Base-by-base conservation (phyloP, 2,113 vertebrate genomes). In the Coreoperca whiteheadi region DNA sequence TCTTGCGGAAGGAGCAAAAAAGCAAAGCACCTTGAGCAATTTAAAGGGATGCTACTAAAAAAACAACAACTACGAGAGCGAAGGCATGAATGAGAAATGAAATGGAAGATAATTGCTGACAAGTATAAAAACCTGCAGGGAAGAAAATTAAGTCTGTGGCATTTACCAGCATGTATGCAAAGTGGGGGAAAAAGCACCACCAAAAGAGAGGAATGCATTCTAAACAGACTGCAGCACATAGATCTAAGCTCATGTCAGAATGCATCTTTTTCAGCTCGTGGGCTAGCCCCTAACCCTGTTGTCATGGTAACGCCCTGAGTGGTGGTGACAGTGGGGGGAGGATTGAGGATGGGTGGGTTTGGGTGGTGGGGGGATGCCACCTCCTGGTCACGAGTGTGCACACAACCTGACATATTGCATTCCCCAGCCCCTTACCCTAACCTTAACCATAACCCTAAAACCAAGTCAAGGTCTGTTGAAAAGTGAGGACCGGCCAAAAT, bases 281-380 rank as follows among this genome's bases (percentile, higher is more conserved):
- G 86, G 81, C 83, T 77, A 79, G 89, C 90, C 88, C 88, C 78
- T 90, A 86, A 92, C 87, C 92, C 79, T 25, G 86, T 92, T 74
- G 84, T 90, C 83, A 87, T 90, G 85, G 91, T 70, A 90, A 92
- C 87, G 63, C 66, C 83, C 73, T 8, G 46, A 82, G 83, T 74
- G 69, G 74, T 16, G 37, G 51, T 46, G 85, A 53, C 20, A 48
- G 59, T 46, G 54, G 37, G 59, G 23, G 85, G 54, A 43, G 67
- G 68, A 30, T 48, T 6, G 16, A 46, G 71, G 70, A 12, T 37
- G 66, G 61, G 8, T 64, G 66, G 61, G 8, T 64, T 71, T 70
- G 59, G 43, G 8, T 0, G 25, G 54, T 48, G 69, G 50, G 20
- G 37, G 32, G 14, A 34, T 70, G 41, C 76, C 79, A 61, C 12